Base-by-base conservation (phyloP, 2,797 vertebrate genomes). In the Coregonus suidteri region DNA sequence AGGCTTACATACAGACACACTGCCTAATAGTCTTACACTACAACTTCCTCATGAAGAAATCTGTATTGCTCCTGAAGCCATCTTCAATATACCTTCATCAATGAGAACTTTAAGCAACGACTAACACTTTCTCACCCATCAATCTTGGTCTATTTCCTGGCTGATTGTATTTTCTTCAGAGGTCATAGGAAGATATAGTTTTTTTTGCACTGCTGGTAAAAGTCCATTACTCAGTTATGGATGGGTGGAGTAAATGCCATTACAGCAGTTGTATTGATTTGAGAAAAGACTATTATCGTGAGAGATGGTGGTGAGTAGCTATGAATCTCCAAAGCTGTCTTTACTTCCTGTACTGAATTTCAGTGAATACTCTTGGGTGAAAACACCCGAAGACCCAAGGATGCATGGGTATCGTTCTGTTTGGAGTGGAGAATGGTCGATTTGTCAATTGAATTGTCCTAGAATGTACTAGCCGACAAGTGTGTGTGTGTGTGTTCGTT, bases 141-240 rank as follows among this genome's bases (percentile, higher is more conserved):
- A 79, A 67, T 69, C 75, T 73, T 53, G 47, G n/a, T 62, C 72
- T 14, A 20, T 62, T 62, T 62, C 59, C 15, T 20, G 20, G 59
- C 75, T 75, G 30, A 37, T 73, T 73, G 3, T 71, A 34, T 73
- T 47, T 73, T 5, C 69, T 70, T 7, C 6, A 6, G 3, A 37
- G 68, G 18, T 47, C 34, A 47, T 1, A 47, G 67, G 15, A n/a
- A 52, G n/a, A 52, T 51, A 14, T 16, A 16, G 11, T 30, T 16
- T 35, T 6, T 64, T 64, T 30, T 4, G 1, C 1, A 31, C 4
- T 3, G 4, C 47, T 52, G 35, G 9, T 6, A 15, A 30, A 51
- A 62, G 7, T 20, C 1, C 20, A 2, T 31, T 25, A 54, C 69
- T 52, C 47, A 65, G 1, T 56, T 31, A 76, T 15, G 56, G 4